Base-by-base conservation (phyloP, 2,888 invertebrate species). In the Pachymerium ferrugineum region DNA sequence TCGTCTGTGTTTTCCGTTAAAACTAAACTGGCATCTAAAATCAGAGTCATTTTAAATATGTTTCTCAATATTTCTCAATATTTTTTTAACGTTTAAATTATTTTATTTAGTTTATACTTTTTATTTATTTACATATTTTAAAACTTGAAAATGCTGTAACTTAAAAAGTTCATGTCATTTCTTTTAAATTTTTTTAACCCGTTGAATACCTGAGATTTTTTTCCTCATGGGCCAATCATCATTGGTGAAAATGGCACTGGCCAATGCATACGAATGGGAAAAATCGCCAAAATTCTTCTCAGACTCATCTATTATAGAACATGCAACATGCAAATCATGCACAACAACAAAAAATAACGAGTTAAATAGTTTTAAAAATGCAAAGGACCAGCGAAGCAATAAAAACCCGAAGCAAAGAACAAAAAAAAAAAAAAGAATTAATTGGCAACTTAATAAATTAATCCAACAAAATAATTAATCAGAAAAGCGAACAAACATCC, bases 1-100 rank as follows among this genome's bases (percentile, higher is more conserved):
- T 94, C 93, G 85, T 97, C 96, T 33, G 93, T 94, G 83, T 94
- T 93, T 82, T 91, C 90, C 22, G 91, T 91, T 81, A 94, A 85
- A 79, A 93, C 86, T 76, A 67, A 47, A 62, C 74, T 73, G 10
- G 77, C 35, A 74, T 77, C 78, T 74, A 74, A n/a, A 72, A 22
- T 47, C 3, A 3, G 3, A 67, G 19, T 29, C 19, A 12, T 12
- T 3, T 67, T 28, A 5, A 54, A 54, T 8, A 8, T 70, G 8
- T 12, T 70, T 70, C 16, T 30, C 30, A 6, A 8, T 29, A n/a
- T 29, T 28, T 70, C 29, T 25, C 5, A 30, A 70, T 70, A 19
- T 54, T 19, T n/a, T n/a, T 28, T 54, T 54, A 12, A 6, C 6
- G 5, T 54, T 54, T 54, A 54, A 10, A 10, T 54, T 54, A 54